phyloP scores from a whole-genome alignment of 1,140 invertebrate species.

The Kradibia gibbosae region DNA sequence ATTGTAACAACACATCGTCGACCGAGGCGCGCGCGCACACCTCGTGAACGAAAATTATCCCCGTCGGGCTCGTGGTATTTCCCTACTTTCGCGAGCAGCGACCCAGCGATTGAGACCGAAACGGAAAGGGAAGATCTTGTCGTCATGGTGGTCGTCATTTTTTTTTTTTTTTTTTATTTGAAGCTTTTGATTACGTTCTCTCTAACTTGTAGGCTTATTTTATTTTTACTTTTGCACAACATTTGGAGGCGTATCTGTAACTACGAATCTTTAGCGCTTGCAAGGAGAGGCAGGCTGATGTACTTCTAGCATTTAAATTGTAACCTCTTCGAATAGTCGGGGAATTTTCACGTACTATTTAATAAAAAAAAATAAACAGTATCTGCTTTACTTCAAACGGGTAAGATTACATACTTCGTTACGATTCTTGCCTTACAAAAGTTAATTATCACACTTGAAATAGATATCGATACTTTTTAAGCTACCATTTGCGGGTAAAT shows the following conservation, averaged over 20 bases:
- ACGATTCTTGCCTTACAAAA: background rate
- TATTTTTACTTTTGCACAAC: background rate
- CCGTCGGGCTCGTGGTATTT: background rate
- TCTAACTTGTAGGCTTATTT: background rate
- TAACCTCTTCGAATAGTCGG: background rate
- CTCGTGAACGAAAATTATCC: too few species aligned
- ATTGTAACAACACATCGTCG: conserved; percentile 15
- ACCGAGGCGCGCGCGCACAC: background rate
- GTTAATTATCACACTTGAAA: background rate
- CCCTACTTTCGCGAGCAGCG: background rate
- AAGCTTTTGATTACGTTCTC: background rate
- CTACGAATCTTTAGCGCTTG: background rate
- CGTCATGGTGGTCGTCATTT: background rate
- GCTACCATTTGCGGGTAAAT: background rate
- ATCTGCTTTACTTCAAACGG: too few species aligned
- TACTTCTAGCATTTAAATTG: background rate
- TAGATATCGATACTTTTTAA: background rate
- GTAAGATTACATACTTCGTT: background rate
- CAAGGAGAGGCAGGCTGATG: background rate
- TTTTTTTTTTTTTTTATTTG: too few species aligned
- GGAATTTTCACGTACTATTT: background rate
- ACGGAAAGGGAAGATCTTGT: background rate
- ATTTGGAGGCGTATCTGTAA: background rate
- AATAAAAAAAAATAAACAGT: too few species aligned
- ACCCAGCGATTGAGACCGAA: background rate